phyloP scores from a whole-genome alignment of 1,140 invertebrate species.

The Potamilus streckersoni region DNA sequence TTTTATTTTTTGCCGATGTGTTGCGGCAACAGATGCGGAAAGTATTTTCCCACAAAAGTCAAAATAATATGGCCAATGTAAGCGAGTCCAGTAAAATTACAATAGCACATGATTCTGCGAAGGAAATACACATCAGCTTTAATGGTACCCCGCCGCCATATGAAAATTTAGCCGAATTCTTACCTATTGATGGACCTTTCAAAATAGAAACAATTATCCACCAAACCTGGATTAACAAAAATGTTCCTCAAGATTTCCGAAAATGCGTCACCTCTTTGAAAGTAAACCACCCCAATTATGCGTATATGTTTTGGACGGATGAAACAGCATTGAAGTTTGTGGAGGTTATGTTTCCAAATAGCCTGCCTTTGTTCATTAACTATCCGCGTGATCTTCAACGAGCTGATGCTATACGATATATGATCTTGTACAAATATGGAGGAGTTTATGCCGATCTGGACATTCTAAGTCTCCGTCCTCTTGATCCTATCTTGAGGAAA shows the following conservation, averaged over 20 bases:
- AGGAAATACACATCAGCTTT: too few relatives aligned
- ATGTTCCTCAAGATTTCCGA: conserved; percentile 42
- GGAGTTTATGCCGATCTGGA: conserved; percentile 61
- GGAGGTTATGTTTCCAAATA: conserved; percentile 36
- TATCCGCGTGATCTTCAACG: conserved; percentile 47
- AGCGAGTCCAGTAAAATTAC: too few relatives aligned
- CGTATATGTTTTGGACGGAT: conserved; percentile 61
- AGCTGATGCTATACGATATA: conserved; percentile 55
- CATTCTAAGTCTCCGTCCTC: conserved; percentile 44
- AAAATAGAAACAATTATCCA: too few relatives aligned
- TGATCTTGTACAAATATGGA: too few relatives aligned
- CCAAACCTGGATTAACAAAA: conserved; percentile 50
- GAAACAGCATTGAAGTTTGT: conserved; percentile 43
- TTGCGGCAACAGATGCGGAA: too few relatives aligned
- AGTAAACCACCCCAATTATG: conserved; percentile 44
- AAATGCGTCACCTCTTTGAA: conserved; percentile 48
- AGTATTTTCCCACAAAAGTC: too few relatives aligned
- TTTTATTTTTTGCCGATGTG: too few relatives aligned
- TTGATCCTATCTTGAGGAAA: conserved; percentile 40
- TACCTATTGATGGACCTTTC: too few relatives aligned
- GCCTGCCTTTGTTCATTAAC: conserved; percentile 44
- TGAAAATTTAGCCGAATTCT: too few relatives aligned
- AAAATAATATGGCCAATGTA: too few relatives aligned
- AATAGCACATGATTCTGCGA: too few relatives aligned
- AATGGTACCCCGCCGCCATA: too few relatives aligned